These are phyloP conservation scores for Nemoura dubitans DNA, from an alignment of 2,888 invertebrate species.

Conservation along the genomic window DNA sequence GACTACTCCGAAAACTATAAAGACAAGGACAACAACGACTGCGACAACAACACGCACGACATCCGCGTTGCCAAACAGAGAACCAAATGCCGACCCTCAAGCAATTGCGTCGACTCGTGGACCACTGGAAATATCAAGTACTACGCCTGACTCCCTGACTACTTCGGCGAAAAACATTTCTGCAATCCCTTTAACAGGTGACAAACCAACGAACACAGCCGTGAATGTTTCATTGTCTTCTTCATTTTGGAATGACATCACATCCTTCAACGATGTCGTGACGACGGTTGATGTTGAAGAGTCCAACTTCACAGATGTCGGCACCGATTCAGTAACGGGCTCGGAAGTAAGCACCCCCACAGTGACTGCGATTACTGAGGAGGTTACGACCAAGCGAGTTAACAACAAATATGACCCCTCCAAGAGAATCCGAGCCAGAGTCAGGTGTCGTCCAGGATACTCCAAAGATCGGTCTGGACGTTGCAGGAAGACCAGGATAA, in stretches of 20 bases:
- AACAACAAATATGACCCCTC: slow-evolving; percentile 19
- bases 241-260: neutral
- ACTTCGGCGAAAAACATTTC: neutral
- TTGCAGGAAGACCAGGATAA: slow-evolving; percentile 25
- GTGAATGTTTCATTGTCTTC: neutral
- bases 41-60: neutral
- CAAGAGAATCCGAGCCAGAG: slow-evolving; percentile 13
- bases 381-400: neutral
- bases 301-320: neutral
- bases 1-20: neutral
- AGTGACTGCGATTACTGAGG: neutral
- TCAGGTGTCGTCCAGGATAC: slow-evolving; percentile 30
- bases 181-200: neutral
- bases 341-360: neutral
- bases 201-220: neutral
- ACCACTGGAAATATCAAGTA: neutral
- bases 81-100: too few relatives aligned
- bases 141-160: neutral
- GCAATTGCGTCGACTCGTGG: neutral
- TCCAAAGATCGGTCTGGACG: slow-evolving; percentile 19
- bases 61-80: neutral
- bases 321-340: neutral
- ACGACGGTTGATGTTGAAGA: neutral
- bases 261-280: neutral
- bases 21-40: neutral